Conservation (phyloP, 2,888 invertebrate species). For the Drosophila recens region DNA sequence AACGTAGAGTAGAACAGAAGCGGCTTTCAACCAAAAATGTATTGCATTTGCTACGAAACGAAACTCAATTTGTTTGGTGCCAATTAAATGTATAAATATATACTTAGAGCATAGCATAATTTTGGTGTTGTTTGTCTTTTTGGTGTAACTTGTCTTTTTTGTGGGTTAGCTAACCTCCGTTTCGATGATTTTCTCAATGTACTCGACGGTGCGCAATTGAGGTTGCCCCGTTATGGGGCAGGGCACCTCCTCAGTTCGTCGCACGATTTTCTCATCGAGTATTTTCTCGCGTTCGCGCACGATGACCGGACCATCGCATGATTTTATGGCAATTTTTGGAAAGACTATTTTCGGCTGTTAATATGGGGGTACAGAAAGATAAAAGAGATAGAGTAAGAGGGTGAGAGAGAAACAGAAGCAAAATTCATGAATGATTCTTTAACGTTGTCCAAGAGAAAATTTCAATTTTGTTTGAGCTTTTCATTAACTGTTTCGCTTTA, state of each 20-base stretch:
- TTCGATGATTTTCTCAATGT: conserved; percentile 97
- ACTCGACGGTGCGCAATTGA: conserved; percentile 95
- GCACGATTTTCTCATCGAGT: conserved; percentile 94
- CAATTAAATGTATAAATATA: conserved; percentile 44
- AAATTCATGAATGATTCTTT: conserved; percentile 11
- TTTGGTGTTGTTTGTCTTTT: conserved; percentile 28
- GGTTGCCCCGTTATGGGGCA: conserved; percentile 94
- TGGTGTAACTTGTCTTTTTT: conserved; percentile 23
- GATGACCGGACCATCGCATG: conserved; percentile 92
- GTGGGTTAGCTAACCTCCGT: conserved; percentile 91
- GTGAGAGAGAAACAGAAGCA: conserved; percentile 2
- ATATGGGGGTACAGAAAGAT: conserved; percentile 37
- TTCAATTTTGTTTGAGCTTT: conserved; percentile 1
- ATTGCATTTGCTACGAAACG: conserved; percentile 53
- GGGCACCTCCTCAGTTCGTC: conserved; percentile 94
- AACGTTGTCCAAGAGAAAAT: conserved; percentile 1
- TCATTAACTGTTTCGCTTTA: conserved; percentile 1
- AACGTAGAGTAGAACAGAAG: conserved; percentile 52
- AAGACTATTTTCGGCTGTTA: conserved; percentile 86
- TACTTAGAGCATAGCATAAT: conserved; percentile 24
- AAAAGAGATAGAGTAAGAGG: conserved; percentile 30
- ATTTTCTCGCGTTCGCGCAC: conserved; percentile 96
- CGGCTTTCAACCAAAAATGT: conserved; percentile 50
- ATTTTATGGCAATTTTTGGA: conserved; percentile 95
- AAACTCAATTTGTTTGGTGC: conserved; percentile 66